Percentiles rank a stretch among this genome's conserved stretches.
These are phyloP conservation scores for Elaeidobius kamerunicus DNA, from an alignment of 2,888 invertebrate genomes.

Conservation along the genomic window DNA sequence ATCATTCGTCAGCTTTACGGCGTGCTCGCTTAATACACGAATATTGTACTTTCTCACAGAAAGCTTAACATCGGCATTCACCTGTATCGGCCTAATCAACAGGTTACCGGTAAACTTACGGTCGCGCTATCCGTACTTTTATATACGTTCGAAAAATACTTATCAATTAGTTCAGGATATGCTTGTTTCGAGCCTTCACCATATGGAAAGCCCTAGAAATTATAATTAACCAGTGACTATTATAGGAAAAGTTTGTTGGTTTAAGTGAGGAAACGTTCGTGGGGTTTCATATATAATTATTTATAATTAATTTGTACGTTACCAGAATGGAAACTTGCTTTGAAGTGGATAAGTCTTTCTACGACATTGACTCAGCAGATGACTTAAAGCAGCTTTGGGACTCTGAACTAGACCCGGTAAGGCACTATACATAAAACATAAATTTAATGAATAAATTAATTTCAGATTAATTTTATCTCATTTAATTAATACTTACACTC, in stretches of 20 bases:
- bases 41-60: constrained; percentile 17
- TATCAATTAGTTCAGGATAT: constrained; percentile 14
- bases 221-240: constrained; percentile 15
- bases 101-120: constrained; percentile 29
- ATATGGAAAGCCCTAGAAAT: constrained; percentile 23
- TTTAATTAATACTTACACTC: not conserved
- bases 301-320: constrained; percentile 4
- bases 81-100: constrained; percentile 29
- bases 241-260: constrained; percentile 7
- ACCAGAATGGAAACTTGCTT: constrained; percentile 67
- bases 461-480: not conserved
- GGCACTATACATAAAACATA: constrained; percentile 40
- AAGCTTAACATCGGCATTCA: constrained; percentile 20
- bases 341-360: constrained; percentile 50
- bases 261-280: constrained; percentile 14
- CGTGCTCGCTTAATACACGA: constrained; percentile 3
- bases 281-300: constrained; percentile 6
- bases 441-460: constrained; percentile 2
- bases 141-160: not conserved
- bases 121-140: constrained; percentile 8
- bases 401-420: constrained; percentile 79
- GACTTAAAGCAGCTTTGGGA: constrained; percentile 75
- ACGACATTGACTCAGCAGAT: constrained; percentile 66
- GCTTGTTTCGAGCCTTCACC: constrained; percentile 17
- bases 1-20: constrained; percentile 20